Evolutionary conservation across 2,797 vertebrate genomes (phyloP), one percentile per base, ranked within the genome.

Genomic region (Micrastur ruficollis): DNA sequence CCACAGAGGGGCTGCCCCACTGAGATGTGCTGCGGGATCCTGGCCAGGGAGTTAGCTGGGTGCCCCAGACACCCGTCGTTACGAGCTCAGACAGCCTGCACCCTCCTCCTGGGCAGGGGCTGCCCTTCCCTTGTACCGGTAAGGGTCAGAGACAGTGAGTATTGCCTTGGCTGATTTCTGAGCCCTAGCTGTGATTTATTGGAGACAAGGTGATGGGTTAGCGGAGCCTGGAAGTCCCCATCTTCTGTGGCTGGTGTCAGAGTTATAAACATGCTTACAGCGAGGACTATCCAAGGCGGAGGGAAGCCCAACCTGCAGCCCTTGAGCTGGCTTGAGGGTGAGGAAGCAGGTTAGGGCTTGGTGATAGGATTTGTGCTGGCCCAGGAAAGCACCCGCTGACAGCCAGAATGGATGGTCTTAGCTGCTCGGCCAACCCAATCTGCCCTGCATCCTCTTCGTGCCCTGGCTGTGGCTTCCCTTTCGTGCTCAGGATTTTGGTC

Each of bases 311-410:
- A 0, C 31, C 80, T 55, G 50, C 59, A 78, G 65, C n/a, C 31
- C 62, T 40, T 25, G 66, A 81, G 61, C 56, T 71, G 66, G 6
- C 1, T 44, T 44, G 22, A 40, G 53, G 44, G 6, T 47, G 71
- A 80, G 59, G 82, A 40, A 76, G n/a, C 8, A 56, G 59, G 8
- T 8, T 22, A 12, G 44, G 63, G 31, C 38, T 74, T 83, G 1
- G 0, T 8, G 18, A 15, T 2, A 27, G 40, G n/a, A 8, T 17
- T 50, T 2, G 2, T 23, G 40, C 4, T 58, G 56, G 49, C 52
- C 44, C 27, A 42, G 47, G n/a, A 83, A 67, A 65, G 40, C 62
- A 81, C 23, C 72, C 52, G 11, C n/a, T 71, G 61, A 11, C 38
- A 70, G 55, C 14, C 38, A 19, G 3, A n/a, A 31, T 0, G 6